Base-by-base conservation (phyloP, 2,797 vertebrate species). In the Etheostoma nigrum region DNA sequence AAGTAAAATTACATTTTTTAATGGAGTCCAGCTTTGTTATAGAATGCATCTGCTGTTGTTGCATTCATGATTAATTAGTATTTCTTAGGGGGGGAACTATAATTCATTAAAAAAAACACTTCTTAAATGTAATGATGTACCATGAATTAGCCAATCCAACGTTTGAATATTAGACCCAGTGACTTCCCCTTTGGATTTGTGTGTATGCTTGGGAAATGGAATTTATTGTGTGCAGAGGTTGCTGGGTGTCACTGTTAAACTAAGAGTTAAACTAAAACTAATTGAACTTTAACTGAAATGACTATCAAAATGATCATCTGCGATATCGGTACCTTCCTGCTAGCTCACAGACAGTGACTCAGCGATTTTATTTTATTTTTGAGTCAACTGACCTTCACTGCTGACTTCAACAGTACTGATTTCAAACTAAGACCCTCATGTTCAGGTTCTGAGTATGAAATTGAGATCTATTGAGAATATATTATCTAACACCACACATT, bases 1-100 rank as follows among this genome's bases (percentile, higher is more conserved):
- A 58, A 52, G 62, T 58, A 62, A 27, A 84, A 88, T 72, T 60
- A 55, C 23, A 62, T 73, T 84, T 87, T 85, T 78, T 30, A 89
- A 88, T 88, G 66, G 65, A 76, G 73, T 51, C 14, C 40, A 55
- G 72, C 62, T 78, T 72, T 76, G 52, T 82, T 54, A 58, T 68
- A 59, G 60, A 70, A 74, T 72, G 45, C 71, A 81, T 81, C 76
- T 82, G 69, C 68, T 86, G 73, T 63, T 78, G 62, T 25, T 82
- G 78, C 59, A 74, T 78, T 84, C 11, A 58, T 77, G 67, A 45
- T 69, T 74, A 81, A 89, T 85, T 85, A 70, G 47, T 65, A 52
- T 79, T 84, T 79, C 45, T 72, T 57, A 74, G 52, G 66, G 52
- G 66, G 44, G 65, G 47, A 83, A 84, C 73, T 74, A 42, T 53